These are phyloP conservation scores for Actinemys pallida DNA, from an alignment of 2,113 vertebrate genomes.

Conservation along the genomic window DNA sequence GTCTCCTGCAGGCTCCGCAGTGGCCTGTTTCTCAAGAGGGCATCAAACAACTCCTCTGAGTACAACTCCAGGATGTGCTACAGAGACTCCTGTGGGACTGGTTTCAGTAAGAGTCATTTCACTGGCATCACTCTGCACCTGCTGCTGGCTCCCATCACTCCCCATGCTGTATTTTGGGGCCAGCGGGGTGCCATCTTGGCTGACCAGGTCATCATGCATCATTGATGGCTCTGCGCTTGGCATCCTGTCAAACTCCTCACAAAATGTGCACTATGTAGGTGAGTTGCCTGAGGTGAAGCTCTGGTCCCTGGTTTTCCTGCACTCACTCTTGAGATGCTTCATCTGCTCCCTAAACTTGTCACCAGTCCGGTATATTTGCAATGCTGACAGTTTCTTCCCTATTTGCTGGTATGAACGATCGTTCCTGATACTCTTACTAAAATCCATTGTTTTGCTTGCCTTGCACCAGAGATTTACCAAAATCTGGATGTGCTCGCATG, in stretches of 20 bases:
- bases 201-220: neutral
- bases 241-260: neutral
- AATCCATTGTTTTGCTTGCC: neutral
- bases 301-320: neutral
- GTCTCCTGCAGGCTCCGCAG: neutral
- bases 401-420: neutral
- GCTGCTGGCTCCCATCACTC: neutral
- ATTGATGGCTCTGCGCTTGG: neutral
- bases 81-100: neutral
- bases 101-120: neutral
- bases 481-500: neutral
- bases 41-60: neutral
- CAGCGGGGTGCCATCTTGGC: neutral
- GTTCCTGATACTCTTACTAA: neutral
- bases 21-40: neutral
- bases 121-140: neutral
- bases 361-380: neutral
- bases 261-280: neutral
- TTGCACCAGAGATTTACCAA: neutral
- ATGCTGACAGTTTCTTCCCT: neutral
- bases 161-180: neutral
- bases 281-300: neutral
- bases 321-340: neutral
- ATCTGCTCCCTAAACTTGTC: neutral
- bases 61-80: neutral